phyloP scores from a whole-genome alignment of 2,797 vertebrate species.

The Sardinella longiceps region DNA sequence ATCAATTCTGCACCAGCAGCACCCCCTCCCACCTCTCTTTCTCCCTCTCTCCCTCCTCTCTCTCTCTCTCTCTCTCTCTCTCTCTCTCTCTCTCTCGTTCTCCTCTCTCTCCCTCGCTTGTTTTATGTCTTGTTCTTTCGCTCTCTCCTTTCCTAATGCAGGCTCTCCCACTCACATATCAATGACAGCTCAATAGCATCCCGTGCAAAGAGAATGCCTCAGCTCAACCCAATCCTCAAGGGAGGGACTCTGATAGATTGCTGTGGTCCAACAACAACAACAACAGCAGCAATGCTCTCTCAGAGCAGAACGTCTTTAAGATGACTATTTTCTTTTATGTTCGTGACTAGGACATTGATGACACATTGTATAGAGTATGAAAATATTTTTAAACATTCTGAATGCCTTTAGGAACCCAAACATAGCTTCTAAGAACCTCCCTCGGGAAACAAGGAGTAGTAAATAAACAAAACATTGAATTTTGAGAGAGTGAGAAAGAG shows the following conservation, averaged over 20 bases:
- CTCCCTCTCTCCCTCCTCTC: too few species aligned
- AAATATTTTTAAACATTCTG: not conserved
- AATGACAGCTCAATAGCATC: constrained; percentile 17
- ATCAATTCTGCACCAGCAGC: not conserved
- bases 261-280: not conserved
- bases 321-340: not conserved
- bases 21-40: not conserved
- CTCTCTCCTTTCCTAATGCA: not conserved
- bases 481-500: too few species aligned
- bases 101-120: too few species aligned
- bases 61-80: too few species aligned
- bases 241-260: not conserved
- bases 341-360: not conserved
- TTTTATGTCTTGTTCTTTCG: not conserved
- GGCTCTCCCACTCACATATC: constrained; percentile 11
- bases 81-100: not conserved
- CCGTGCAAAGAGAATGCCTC: not conserved
- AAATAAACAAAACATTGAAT: not conserved
- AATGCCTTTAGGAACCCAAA: not conserved
- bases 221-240: not conserved
- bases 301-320: not conserved
- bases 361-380: not conserved
- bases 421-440: not conserved
- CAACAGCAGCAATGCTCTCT: not conserved
- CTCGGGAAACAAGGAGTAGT: not conserved